Conservation (phyloP, 1,140 invertebrate genomes). For the Galendromus occidentalis region DNA sequence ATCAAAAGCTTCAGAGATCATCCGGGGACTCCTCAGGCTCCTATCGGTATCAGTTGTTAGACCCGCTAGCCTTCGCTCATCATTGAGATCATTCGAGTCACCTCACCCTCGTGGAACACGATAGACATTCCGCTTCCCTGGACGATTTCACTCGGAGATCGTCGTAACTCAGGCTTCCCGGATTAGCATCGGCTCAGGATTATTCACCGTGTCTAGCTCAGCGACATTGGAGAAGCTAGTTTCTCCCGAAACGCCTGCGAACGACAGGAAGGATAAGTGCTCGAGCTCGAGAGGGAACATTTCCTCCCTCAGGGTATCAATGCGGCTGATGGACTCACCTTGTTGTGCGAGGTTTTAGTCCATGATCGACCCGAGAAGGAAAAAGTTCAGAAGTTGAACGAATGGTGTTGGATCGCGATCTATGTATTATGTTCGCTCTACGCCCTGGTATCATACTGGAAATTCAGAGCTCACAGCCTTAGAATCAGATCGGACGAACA, state of each 20-base stretch:
- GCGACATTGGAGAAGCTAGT: slow-evolving; percentile 99
- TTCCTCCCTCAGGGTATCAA: slow-evolving; percentile 5
- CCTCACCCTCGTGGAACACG: slow-evolving; percentile 92
- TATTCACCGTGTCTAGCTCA: slow-evolving; percentile 60
- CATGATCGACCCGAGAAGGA: slow-evolving; percentile 88
- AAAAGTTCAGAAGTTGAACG: slow-evolving; percentile 86
- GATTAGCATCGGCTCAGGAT: too few relatives aligned
- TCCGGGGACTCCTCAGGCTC: not conserved
- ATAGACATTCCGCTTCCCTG: slow-evolving; percentile 48
- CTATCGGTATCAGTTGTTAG: slow-evolving; percentile 39
- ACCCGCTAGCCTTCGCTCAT: slow-evolving; percentile 99
- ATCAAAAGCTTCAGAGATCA: not conserved
- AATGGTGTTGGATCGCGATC: slow-evolving; percentile 98
- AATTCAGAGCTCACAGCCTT: too few relatives aligned
- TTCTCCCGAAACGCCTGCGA: slow-evolving; percentile 75
- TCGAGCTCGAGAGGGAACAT: slow-evolving; percentile 9
- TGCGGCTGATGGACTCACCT: slow-evolving; percentile 57
- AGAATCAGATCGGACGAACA: too few relatives aligned
- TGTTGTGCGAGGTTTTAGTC: slow-evolving; percentile 92
- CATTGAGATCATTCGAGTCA: slow-evolving; percentile 91
- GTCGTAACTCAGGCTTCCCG: too few relatives aligned
- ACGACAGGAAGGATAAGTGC: not conserved
- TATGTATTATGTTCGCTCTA: slow-evolving; percentile 93
- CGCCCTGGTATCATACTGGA: slow-evolving; percentile 89
- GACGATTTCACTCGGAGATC: slow-evolving; percentile 11